These are phyloP conservation scores for Vireo griseus DNA, from an alignment of 2,797 vertebrate genomes.

Conservation along the genomic window DNA sequence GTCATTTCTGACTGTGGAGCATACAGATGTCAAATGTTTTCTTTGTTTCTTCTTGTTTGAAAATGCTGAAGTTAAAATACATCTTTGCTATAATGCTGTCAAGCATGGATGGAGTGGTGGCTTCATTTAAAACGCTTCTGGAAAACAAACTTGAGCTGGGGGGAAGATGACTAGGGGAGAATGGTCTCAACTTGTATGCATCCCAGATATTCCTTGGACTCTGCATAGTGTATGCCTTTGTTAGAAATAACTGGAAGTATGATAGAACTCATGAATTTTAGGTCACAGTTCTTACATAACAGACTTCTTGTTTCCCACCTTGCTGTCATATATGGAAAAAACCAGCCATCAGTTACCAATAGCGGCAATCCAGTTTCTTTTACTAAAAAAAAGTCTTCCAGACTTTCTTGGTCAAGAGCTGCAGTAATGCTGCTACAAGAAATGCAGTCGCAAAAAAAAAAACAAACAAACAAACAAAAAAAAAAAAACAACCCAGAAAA, in stretches of 20 bases:
- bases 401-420: not conserved
- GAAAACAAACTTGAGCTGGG: not conserved
- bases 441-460: not conserved
- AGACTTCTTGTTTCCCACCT: not conserved
- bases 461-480: too few species aligned
- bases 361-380: not conserved
- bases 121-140: not conserved
- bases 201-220: not conserved
- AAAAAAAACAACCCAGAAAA: too few species aligned
- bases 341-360: not conserved
- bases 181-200: not conserved
- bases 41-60: not conserved
- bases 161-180: not conserved
- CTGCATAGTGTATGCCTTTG: not conserved
- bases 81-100: not conserved
- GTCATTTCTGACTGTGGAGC: not conserved
- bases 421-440: not conserved
- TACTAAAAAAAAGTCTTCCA: not conserved
- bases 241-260: not conserved
- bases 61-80: not conserved
- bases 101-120: not conserved
- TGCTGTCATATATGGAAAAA: not conserved
- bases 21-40: not conserved
- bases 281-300: not conserved
- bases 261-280: not conserved